phyloP scores from a whole-genome alignment of 1,140 invertebrate genomes.

The Rhynchophorus ferrugineus region DNA sequence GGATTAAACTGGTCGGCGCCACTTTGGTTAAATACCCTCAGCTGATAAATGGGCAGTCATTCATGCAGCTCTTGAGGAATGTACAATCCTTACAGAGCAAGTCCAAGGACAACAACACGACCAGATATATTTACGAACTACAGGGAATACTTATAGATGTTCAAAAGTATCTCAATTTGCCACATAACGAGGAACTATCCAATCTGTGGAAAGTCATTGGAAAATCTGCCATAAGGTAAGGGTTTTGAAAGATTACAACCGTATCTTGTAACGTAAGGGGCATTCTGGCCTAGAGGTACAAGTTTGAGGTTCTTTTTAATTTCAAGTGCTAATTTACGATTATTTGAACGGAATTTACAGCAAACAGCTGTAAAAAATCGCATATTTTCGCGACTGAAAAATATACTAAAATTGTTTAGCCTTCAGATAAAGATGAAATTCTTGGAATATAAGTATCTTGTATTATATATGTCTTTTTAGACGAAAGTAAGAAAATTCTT shows the following conservation, averaged over 20 bases:
- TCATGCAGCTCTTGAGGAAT: conserved; percentile 36
- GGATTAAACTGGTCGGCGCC: conserved; percentile 26
- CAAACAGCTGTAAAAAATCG: no score
- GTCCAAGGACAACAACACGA: conserved; percentile 35
- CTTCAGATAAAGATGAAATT: no score
- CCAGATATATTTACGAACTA: conserved; percentile 39
- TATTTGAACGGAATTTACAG: no score
- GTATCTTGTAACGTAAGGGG: background rate
- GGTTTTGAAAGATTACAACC: background rate
- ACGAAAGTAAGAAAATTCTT: no score
- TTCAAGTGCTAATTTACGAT: no score
- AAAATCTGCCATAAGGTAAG: conserved; percentile 42
- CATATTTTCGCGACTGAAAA: no score
- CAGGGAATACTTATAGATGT: conserved; percentile 35
- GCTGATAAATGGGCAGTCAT: conserved; percentile 36
- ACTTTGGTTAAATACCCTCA: conserved; percentile 40
- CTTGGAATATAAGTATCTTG: no score
- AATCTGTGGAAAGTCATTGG: conserved; percentile 41
- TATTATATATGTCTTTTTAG: conserved; percentile 1
- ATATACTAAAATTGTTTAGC: no score
- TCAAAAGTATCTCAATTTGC: conserved; percentile 27
- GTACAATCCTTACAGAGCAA: conserved; percentile 37
- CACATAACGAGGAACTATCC: conserved; percentile 23
- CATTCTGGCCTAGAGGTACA: no score
- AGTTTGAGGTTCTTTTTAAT: no score